Percentiles rank a stretch among this genome's conserved stretches.
Conservation (phyloP, 2,113 vertebrate genomes). For the Chloebia gouldiae region DNA sequence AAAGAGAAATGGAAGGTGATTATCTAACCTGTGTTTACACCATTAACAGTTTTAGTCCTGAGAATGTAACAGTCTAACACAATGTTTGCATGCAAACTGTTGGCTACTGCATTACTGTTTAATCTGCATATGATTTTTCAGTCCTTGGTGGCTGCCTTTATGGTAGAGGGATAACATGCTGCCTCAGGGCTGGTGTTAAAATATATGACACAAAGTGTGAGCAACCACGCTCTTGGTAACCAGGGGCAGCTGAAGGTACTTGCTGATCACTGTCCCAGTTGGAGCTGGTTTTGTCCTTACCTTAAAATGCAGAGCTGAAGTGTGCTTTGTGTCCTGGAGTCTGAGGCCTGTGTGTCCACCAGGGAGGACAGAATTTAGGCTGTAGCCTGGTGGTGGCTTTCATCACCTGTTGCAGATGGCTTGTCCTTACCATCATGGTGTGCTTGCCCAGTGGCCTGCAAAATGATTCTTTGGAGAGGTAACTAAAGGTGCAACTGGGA, state of each 20-base stretch:
- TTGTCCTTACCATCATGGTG: background rate
- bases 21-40: background rate
- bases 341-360: background rate
- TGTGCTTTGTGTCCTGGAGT: background rate
- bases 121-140: background rate
- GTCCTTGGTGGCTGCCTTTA: background rate
- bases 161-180: background rate
- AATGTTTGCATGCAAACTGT: constrained; percentile 40
- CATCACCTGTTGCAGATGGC: background rate
- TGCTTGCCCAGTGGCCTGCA: background rate
- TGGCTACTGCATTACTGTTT: constrained; percentile 35
- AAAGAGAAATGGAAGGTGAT: background rate
- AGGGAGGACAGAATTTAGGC: background rate
- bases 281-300: background rate
- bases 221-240: background rate
- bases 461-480: background rate
- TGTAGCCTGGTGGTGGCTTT: background rate
- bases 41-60: background rate
- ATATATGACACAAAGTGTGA: background rate
- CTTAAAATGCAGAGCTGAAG: constrained; percentile 18
- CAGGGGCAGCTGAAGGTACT: background rate
- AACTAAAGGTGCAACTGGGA: background rate
- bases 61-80: constrained; percentile 17
- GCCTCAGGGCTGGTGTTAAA: background rate
- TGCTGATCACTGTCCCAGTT: background rate